Conservation (phyloP, 2,113 vertebrate species). For the Gorilla gorilla region DNA sequence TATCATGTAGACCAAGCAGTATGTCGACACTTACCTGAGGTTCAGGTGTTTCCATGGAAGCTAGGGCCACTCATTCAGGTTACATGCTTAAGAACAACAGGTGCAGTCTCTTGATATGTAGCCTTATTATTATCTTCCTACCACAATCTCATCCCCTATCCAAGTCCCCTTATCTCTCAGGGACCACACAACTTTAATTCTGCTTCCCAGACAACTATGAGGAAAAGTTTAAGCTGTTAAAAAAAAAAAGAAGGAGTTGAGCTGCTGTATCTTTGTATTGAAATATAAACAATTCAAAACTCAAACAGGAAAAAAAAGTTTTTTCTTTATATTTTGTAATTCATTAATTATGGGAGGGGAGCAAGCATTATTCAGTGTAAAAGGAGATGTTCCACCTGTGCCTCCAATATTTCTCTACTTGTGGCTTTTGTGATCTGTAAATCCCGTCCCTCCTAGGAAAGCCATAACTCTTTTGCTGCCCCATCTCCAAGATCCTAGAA, state of each 20-base stretch:
- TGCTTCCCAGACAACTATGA: not conserved
- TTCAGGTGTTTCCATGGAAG: not conserved
- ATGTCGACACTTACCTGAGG: accelerated
- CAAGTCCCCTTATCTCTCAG: not conserved
- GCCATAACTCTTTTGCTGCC: not conserved
- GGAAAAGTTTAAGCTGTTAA: not conserved
- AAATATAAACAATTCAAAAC: slow-evolving; percentile 25
- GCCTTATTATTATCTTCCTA: not conserved
- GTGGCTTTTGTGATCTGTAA: not conserved
- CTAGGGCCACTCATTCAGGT: not conserved
- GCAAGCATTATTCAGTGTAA: not conserved
- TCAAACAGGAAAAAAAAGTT: not conserved
- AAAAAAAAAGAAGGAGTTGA: too few relatives aligned
- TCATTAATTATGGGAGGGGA: not conserved
- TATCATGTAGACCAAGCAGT: not conserved
- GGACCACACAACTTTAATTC: not conserved
- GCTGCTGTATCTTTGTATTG: not conserved
- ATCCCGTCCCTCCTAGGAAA: not conserved
- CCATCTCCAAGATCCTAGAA: not conserved
- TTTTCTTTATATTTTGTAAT: not conserved
- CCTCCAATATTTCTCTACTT: not conserved
- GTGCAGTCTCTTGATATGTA: not conserved
- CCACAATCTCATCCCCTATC: not conserved
- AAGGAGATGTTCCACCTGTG: not conserved
- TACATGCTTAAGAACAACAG: not conserved